Evolutionary conservation across 2,888 invertebrate species (phyloP).

Genomic region (Mechanitis mazaeus): DNA sequence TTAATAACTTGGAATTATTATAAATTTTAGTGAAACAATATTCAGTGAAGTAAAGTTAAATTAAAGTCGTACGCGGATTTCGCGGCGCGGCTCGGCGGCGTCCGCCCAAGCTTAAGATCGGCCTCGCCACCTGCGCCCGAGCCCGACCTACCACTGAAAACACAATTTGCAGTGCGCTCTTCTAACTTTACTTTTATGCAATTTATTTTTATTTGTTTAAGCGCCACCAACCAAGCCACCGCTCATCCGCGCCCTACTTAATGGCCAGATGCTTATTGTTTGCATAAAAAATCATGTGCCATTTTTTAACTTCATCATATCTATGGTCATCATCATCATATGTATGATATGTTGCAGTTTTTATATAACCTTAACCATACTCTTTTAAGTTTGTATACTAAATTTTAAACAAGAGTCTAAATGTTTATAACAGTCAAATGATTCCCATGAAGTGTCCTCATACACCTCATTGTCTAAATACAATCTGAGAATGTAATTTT

Average conservation of each 20-base stretch:
- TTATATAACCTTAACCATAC: too few relatives aligned
- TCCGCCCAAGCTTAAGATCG: conserved; percentile 57
- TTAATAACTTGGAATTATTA: conserved; percentile 30
- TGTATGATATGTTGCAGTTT: background rate
- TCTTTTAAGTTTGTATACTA: too few relatives aligned
- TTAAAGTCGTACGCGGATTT: conserved; percentile 71
- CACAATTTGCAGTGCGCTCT: conserved; percentile 67
- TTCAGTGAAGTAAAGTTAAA: conserved; percentile 70
- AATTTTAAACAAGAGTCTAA: too few relatives aligned
- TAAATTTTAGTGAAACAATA: conserved; percentile 62
- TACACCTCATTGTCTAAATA: too few relatives aligned
- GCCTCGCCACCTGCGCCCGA: conserved; percentile 58
- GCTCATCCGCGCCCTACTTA: conserved; percentile 33
- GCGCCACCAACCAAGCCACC: conserved; percentile 25
- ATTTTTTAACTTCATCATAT: background rate
- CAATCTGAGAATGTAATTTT: too few relatives aligned
- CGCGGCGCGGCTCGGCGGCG: conserved; percentile 37
- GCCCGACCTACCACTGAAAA: conserved; percentile 55
- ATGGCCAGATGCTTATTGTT: conserved; percentile 30
- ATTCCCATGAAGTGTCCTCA: too few relatives aligned
- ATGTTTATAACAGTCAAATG: too few relatives aligned
- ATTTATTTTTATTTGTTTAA: conserved; percentile 50
- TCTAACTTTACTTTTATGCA: conserved; percentile 61
- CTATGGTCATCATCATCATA: too few relatives aligned
- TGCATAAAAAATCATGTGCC: background rate